Base-by-base conservation (phyloP, 2,797 vertebrate genomes). In the Cossypha dichroa region DNA sequence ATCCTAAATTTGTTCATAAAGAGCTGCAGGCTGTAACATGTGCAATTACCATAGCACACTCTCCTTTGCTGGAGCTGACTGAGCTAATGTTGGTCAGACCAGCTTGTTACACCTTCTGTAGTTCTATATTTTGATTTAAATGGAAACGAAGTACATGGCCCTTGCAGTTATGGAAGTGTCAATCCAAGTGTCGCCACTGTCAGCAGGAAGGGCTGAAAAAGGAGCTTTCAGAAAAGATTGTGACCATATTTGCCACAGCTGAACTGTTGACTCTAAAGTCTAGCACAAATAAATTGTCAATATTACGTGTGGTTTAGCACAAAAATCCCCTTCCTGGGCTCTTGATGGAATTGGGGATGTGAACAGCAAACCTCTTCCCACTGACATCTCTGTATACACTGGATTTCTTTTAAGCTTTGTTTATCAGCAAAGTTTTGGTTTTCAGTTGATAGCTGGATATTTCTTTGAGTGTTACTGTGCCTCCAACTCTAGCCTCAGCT, bases 1-100 rank as follows among this genome's bases (percentile, higher is more conserved):
- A 72, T 77, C 63, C 85, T 93, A 93, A 96, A 92, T 94, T 81
- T 80, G 38, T 70, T 92, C 45, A 28, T 89, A 80, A 94, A 76
- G 43, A 92, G 68, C 90, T 92, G 52, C 87, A 82, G 64, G 67
- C 75, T 88, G 54, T 75, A 87, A 74, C 3, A 8, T 67, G 67
- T 80, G 45, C 85, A 95, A 77, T 95, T 79, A 76, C 85, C 46
- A 21, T 43, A 76, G 55, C 45, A 15, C 17, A 15, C 21, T 70
- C 41, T 82, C 59, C 76, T 66, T 94, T 74, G 69, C 75, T 67
- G 68, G 49, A 74, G 56, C 19, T 75, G 92, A 88, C 23, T 86
- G 78, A 92, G 69, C 40, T 69, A 83, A 83, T 22, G 15, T 40
- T 91, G 81, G 69, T 75, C 73, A 66, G 54, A 74, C 11, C 14